Evolutionary conservation across 2,113 vertebrate species (phyloP).

Genomic region (Ochotona princeps): DNA sequence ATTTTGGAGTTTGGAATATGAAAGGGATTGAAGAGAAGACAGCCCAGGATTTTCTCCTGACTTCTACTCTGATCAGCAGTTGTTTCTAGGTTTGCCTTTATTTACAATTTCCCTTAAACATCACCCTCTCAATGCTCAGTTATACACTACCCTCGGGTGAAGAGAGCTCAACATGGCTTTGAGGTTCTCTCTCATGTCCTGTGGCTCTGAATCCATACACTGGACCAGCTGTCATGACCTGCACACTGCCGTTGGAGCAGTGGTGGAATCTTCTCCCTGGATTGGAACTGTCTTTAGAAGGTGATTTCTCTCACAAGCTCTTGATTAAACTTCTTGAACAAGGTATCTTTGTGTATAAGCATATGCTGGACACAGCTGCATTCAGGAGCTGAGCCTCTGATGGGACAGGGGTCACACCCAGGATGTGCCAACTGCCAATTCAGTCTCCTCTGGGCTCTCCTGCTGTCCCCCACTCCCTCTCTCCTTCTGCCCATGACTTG

Average conservation of each 20-base stretch:
- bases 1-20: background rate
- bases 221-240: too few species aligned
- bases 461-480: background rate
- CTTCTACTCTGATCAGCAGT: background rate
- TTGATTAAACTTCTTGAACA: background rate
- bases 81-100: background rate
- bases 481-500: background rate
- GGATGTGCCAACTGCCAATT: background rate
- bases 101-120: background rate
- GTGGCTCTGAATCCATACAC: background rate
- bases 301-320: background rate
- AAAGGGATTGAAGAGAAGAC: background rate
- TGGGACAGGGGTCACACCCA: rapidly evolving
- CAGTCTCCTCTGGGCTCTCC: rapidly evolving
- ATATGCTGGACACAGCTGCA: background rate
- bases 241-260: too few species aligned
- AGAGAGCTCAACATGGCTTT: background rate
- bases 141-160: background rate
- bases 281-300: background rate
- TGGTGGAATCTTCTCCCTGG: background rate
- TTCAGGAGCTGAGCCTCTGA: background rate
- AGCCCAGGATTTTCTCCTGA: background rate
- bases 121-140: background rate
- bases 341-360: background rate
- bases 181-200: background rate